Evolutionary conservation across 1,140 invertebrate species (phyloP), one percentile per base, ranked within the genome.

Genomic region (Nymphalis io): DNA sequence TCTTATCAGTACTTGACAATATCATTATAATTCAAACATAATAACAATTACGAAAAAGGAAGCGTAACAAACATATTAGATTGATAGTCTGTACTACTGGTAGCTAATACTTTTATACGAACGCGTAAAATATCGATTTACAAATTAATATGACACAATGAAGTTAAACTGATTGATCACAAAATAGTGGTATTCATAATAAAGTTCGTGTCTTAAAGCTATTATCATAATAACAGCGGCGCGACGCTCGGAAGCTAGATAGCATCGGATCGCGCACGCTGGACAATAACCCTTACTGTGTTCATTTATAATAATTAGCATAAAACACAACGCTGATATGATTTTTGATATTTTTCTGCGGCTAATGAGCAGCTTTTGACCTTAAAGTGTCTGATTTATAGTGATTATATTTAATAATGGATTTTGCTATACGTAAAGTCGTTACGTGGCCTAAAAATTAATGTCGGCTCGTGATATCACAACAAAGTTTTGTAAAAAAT

Each of bases 271-370:
- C 83, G 85, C 85, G 85, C 81, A 76, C 83, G 80, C 76, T 89
- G 87, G 87, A 89, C 87, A 89, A 89, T 87, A 86, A 86, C 84
- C 87, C 82, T 88, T 80, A 83, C 72, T 67, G 74, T 79, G 78
- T 83, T 84, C 78, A 87, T 86, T 84, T 78, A 75, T 75, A 69
- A 75, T 75, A 75, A 78, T 78, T 75, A 78, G 67, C 73, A 74
- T 78, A 74, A 75, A 77, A 77, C 65, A 76, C 57, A 72, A 40
- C 64, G 63, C 44, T 62, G 63, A 67, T 67, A 72, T 72, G 59
- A 72, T 60, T 67, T 71, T 67, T 72, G 60, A 72, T 72, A 72
- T 72, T 72, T 67, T 72, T 72, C 66, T 68, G 60, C 53, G 16
- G 33, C 63, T 71, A 71, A 71, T 71, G 63, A 71, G 62, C 62